Conservation (phyloP, 2,888 invertebrate species). For the Neuroscelio doddi region DNA sequence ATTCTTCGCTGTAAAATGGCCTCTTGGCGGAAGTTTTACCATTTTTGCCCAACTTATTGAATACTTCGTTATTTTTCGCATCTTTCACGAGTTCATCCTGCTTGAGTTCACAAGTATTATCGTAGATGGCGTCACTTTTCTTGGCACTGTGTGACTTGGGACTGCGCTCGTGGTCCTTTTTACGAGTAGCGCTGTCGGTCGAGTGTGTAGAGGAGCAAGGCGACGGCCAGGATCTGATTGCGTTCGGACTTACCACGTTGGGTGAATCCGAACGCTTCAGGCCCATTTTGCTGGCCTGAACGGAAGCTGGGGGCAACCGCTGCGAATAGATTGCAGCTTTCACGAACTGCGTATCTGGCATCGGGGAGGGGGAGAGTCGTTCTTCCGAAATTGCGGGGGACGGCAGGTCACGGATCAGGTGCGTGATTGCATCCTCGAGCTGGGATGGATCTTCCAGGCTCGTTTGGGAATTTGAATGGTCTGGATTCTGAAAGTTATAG, state of each 20-base stretch:
- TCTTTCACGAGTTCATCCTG: no score
- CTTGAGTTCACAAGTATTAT: no score
- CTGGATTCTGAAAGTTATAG: slow-evolving; percentile 42
- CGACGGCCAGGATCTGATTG: slow-evolving; percentile 19
- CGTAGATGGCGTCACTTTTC: no score
- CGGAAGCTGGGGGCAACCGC: slow-evolving; percentile 63
- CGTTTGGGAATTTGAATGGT: slow-evolving; percentile 63
- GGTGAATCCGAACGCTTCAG: slow-evolving; percentile 53
- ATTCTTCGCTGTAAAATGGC: no score
- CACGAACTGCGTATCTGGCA: slow-evolving; percentile 63
- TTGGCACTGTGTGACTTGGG: neutral
- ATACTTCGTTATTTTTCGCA: no score
- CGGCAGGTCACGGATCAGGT: slow-evolving; percentile 76
- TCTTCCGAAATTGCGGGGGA: slow-evolving; percentile 69
- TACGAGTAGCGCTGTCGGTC: slow-evolving; percentile 11
- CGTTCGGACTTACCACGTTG: slow-evolving; percentile 30
- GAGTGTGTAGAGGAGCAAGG: slow-evolving; percentile 18
- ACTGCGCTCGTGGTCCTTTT: slow-evolving; percentile 31
- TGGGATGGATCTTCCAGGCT: slow-evolving; percentile 82
- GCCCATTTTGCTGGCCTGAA: slow-evolving; percentile 64
- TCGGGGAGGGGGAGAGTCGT: slow-evolving; percentile 49
- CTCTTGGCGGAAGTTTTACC: no score
- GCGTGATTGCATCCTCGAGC: slow-evolving; percentile 82
- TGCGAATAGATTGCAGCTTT: slow-evolving; percentile 66
- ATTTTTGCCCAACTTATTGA: no score